phyloP scores from a whole-genome alignment of 2,888 invertebrate species.

The Sarcophaga subvicina region DNA sequence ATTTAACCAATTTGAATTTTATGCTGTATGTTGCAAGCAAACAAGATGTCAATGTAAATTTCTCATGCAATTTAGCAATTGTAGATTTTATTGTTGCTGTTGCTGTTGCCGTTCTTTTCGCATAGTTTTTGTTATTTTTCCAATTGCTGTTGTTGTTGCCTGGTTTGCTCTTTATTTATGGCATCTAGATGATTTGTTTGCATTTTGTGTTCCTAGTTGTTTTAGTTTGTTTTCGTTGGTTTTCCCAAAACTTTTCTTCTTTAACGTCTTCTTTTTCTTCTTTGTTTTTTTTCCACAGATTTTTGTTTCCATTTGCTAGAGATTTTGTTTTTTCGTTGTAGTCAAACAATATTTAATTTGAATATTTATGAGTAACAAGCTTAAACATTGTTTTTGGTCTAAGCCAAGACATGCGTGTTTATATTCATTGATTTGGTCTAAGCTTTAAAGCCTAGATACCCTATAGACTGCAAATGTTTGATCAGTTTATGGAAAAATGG shows the following conservation, averaged over 20 bases:
- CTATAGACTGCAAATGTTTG: not conserved
- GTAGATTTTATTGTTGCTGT: constrained; percentile 43
- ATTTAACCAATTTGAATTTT: constrained; percentile 64
- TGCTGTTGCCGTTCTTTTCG: constrained; percentile 7
- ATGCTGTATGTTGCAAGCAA: constrained; percentile 48
- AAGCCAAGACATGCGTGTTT: constrained; percentile 65
- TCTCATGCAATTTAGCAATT: constrained; percentile 68
- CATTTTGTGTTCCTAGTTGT: constrained; percentile 62
- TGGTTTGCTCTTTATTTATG: constrained; percentile 70
- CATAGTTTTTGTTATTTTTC: constrained; percentile 36
- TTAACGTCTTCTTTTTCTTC: constrained; percentile 5
- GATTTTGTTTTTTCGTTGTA: constrained; percentile 25
- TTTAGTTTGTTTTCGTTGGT: constrained; percentile 31
- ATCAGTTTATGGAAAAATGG: too few species aligned
- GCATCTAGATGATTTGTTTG: constrained; percentile 71
- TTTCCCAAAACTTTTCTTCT: not conserved
- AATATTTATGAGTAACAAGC: constrained; percentile 70
- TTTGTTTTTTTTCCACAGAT: not conserved
- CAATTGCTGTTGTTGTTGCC: constrained; percentile 2
- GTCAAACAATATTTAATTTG: constrained; percentile 68
- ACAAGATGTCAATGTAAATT: constrained; percentile 70
- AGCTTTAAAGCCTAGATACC: not conserved
- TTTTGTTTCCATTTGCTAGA: constrained; percentile 5
- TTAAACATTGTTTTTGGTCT: constrained; percentile 59
- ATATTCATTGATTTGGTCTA: constrained; percentile 42